Base-by-base conservation (phyloP, 2,797 vertebrate genomes). In the Muscicapa striata region DNA sequence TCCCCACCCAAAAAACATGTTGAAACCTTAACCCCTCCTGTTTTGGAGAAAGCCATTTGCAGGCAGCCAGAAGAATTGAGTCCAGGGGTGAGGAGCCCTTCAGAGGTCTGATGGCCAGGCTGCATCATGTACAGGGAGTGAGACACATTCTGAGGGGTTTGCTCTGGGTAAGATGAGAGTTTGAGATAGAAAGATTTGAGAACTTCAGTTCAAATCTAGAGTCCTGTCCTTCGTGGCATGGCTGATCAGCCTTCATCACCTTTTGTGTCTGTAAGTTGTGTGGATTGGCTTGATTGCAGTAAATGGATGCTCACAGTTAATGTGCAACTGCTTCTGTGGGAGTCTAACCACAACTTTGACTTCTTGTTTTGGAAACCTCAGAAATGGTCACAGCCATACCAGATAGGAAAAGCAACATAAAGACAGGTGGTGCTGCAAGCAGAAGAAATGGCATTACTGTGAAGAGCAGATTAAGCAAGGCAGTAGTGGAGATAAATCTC, bases 241-340 rank as follows among this genome's bases (percentile, higher is more conserved):
- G 34, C 45, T 5, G 23, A 59, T 6, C 30, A 72, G 24, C 13
- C 30, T 40, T 74, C 2, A 2, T 73, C 6, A 4, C 13, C 40
- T 29, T 77, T 90, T 0, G 0, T 34, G 18, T n/a, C 49, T 0
- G 0, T 32, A 55, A 59, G 1, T 70, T 49, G 34, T 40, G 34
- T 66, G n/a, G 34, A 66, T 29, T 46, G 68, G 23, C 46, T 82
- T 68, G 34, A 17, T 12, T 54, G 46, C 26, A 40, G 36, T n/a
- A 66, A 82, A 85, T 32, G 48, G 32, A 24, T 69, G 21, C 7
- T 20, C 32, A 4, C 30, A 46, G 15, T 49, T 45, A 58, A 22
- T 30, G 14, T 26, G 46, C 21, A 49, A 38, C 24, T 38, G 10
- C 23, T 75, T 77, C 55, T 64, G 68, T 34, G 32, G 10, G 18